Evolutionary conservation across 1,140 invertebrate genomes (phyloP), one percentile per base, ranked within the genome.

Genomic region (Drosophila navojoa): DNA sequence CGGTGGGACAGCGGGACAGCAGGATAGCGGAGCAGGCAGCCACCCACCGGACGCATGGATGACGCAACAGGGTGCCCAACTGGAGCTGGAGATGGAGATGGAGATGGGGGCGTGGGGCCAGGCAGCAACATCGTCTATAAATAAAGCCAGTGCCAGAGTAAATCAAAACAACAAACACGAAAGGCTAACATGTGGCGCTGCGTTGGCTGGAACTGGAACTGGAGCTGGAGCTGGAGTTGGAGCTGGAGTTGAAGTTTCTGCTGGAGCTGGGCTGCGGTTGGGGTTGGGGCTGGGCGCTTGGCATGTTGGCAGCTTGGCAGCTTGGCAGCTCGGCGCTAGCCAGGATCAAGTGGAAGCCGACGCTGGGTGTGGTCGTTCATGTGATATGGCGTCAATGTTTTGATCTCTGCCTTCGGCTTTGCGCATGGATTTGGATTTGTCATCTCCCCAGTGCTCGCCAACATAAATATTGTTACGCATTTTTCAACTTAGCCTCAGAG

Each of bases 161-260:
- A 85, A 85, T 85, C 81, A 85, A 85, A 85, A 82, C 82, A 73
- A 69, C 76, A 87, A 73, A 64, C 82, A 85, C 81, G 81, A 86
- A 81, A 63, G 35, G 47, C 57, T 27, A 76, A 62, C 81, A 85
- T 85, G 81, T 85, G 81, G 81, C 78, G 81, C 74, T 84, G 47
- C 35, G 35, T 29, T 45, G 15, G 6, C 35, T 29, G 55, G 32
- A 61, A 45, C 38, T 55, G 71, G 11, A 59, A 25, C 55, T 44
- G 69, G 13, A 22, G 16, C 11, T 55, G 50, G 9, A 52, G 55
- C 27, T 38, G 22, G 27, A 11, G 35, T 11, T 38, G 35, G 35
- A 11, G 35, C 2, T 38, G 35, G 1, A 25, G 38, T 32, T 62
- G 32, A 5, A 29, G 27, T 6, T 29, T 5, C 0, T 29, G 4